phyloP scores from a whole-genome alignment of 1,140 invertebrate species.

The Lepeophtheirus salmonis region DNA sequence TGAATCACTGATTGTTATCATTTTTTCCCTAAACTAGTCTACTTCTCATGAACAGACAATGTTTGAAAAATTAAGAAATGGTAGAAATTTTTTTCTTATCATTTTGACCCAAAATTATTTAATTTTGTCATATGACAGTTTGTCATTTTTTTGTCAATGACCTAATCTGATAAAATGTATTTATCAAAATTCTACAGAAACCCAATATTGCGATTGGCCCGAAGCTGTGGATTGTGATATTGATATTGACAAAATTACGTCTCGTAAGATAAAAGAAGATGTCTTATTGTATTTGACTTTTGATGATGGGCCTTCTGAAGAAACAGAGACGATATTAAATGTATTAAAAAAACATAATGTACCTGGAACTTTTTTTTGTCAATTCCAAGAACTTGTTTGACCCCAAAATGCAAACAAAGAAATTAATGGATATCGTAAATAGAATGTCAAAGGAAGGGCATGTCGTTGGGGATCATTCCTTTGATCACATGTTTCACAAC shows the following conservation, averaged over 20 bases:
- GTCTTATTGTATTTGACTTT: conserved; percentile 16
- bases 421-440: not conserved
- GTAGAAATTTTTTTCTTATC: too few relatives aligned
- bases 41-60: too few relatives aligned
- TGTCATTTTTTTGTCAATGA: too few relatives aligned
- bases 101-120: too few relatives aligned
- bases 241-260: not conserved
- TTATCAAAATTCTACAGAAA: too few relatives aligned
- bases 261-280: not conserved
- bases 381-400: conserved; percentile 14
- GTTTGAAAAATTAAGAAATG: too few relatives aligned
- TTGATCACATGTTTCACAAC: conserved; percentile 18
- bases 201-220: not conserved
- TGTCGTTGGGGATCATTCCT: conserved; percentile 14
- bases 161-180: too few relatives aligned
- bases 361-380: conserved; percentile 14
- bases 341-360: not conserved
- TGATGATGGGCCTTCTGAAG: conserved; percentile 17
- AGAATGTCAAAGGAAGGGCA: conserved; percentile 8
- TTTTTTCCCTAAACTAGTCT: too few relatives aligned
- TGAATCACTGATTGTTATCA: too few relatives aligned
- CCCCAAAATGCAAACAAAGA: not conserved
- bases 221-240: not conserved
- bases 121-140: too few relatives aligned
- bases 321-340: conserved; percentile 6